Conservation (phyloP, 2,113 vertebrate genomes). For the Actenoides hombroni region DNA sequence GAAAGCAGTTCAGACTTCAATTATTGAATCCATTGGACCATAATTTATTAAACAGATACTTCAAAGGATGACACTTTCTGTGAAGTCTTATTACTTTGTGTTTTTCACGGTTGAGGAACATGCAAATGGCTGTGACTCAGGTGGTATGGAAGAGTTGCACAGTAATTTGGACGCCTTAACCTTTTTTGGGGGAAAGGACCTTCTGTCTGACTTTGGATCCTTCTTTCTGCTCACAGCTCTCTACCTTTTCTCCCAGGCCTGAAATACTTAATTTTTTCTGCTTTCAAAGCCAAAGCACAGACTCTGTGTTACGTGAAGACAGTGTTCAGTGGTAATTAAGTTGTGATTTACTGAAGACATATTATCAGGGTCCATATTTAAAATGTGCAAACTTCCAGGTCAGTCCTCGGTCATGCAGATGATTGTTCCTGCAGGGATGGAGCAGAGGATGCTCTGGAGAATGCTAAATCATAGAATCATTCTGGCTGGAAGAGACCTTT, state of each 20-base stretch:
- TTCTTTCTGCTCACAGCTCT: not conserved
- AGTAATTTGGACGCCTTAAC: not conserved
- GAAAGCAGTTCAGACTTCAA: not conserved
- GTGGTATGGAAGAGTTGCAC: not conserved
- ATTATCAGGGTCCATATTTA: rapidly evolving
- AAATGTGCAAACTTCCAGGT: too few species aligned
- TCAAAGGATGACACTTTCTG: not conserved
- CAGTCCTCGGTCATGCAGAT: rapidly evolving
- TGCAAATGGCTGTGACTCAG: not conserved
- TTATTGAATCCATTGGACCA: not conserved
- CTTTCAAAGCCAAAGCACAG: not conserved
- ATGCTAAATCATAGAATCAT: not conserved
- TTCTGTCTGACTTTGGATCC: not conserved
- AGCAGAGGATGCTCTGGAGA: not conserved
- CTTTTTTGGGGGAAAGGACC: not conserved
- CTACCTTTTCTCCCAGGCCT: not conserved
- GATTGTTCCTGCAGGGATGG: not conserved
- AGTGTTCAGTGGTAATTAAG: not conserved
- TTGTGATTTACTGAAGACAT: not conserved
- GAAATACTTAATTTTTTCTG: not conserved
- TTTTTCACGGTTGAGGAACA: not conserved
- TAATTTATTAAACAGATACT: not conserved
- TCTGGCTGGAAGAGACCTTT: not conserved
- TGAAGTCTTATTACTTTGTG: not conserved
- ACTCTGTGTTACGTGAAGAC: not conserved